These are phyloP conservation scores for Atherinosoma microstoma DNA, from an alignment of 2,797 vertebrate genomes.

Conservation along the genomic window DNA sequence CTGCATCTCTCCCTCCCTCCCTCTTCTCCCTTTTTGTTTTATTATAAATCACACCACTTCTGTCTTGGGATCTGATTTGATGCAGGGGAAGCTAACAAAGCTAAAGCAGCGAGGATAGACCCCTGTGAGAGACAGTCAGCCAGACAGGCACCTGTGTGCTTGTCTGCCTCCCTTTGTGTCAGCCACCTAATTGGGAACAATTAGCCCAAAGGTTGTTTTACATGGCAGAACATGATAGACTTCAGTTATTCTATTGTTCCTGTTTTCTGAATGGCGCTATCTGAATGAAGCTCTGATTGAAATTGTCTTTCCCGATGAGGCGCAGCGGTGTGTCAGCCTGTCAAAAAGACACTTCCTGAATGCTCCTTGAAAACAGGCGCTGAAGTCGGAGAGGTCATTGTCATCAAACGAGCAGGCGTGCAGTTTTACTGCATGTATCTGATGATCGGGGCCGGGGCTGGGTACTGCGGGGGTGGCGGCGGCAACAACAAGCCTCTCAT, in stretches of 20 bases:
- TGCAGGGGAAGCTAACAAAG: conserved; percentile 55
- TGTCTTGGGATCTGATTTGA: conserved; percentile 39
- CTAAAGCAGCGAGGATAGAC: conserved; percentile 46
- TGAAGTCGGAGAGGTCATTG: conserved; percentile 54
- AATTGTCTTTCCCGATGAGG: conserved; percentile 57
- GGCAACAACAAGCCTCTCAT: conserved; percentile 56
- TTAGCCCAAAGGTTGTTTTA: conserved; percentile 79
- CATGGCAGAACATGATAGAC: conserved; percentile 74
- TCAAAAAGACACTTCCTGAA: conserved; percentile 62
- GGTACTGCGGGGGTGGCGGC: conserved; percentile 22
- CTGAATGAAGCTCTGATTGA: conserved; percentile 71
- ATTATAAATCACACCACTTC: conserved; percentile 58
- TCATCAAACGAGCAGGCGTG: conserved; percentile 59
- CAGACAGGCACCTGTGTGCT: conserved; percentile 69
- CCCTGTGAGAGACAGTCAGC: conserved; percentile 57
- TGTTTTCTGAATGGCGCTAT: conserved; percentile 68
- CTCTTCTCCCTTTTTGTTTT: conserved; percentile 33
- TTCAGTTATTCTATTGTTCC: conserved; percentile 71
- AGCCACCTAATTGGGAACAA: conserved; percentile 75
- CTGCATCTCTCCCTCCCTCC: conserved; percentile 25
- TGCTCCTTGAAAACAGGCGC: conserved; percentile 48
- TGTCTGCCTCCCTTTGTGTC: conserved; percentile 72
- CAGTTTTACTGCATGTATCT: conserved; percentile 50
- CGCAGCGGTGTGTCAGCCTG: conserved; percentile 49
- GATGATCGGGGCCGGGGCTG: conserved; percentile 41